Percentiles rank a stretch among this genome's conserved stretches.
Evolutionary conservation across 2,888 invertebrate species (phyloP).

Genomic region (Chromoteleia sp.): DNA sequence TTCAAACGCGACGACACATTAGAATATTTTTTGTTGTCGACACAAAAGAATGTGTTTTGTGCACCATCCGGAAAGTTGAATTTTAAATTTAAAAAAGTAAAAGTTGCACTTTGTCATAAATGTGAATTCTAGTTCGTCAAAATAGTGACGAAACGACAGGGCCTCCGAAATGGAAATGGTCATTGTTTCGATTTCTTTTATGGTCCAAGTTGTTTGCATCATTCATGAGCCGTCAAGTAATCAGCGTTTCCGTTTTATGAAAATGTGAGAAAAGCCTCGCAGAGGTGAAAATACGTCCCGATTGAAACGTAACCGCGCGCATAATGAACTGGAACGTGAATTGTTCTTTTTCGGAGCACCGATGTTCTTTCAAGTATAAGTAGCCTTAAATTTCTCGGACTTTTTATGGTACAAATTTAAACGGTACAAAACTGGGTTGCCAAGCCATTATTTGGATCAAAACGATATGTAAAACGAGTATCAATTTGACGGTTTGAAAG

Average conservation of each 20-base stretch:
- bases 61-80: not conserved
- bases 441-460: not conserved
- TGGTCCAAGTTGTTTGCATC: slow-evolving; percentile 6
- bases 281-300: slow-evolving; percentile 25
- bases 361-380: slow-evolving; percentile 35
- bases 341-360: slow-evolving; percentile 35
- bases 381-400: slow-evolving; percentile 32
- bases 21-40: too few relatives aligned
- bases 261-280: slow-evolving; percentile 20
- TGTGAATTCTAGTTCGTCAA: slow-evolving; percentile 1
- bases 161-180: slow-evolving; percentile 1
- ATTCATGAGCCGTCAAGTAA: slow-evolving; percentile 3
- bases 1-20: too few relatives aligned
- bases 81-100: slow-evolving; percentile 28
- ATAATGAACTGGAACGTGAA: slow-evolving; percentile 37
- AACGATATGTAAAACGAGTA: not conserved
- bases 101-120: slow-evolving; percentile 38
- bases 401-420: slow-evolving; percentile 27
- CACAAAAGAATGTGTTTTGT: not conserved
- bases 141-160: slow-evolving; percentile 9
- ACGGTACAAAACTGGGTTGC: slow-evolving; percentile 45
- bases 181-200: slow-evolving; percentile 33
- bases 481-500: not conserved
- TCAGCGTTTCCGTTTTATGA: slow-evolving; percentile 12
- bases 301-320: slow-evolving; percentile 24